A percentile compares a stretch with the other conserved stretches of the same genome.
Evolutionary conservation across 2,797 vertebrate species (phyloP).

Genomic region (Alfaro cultratus): DNA sequence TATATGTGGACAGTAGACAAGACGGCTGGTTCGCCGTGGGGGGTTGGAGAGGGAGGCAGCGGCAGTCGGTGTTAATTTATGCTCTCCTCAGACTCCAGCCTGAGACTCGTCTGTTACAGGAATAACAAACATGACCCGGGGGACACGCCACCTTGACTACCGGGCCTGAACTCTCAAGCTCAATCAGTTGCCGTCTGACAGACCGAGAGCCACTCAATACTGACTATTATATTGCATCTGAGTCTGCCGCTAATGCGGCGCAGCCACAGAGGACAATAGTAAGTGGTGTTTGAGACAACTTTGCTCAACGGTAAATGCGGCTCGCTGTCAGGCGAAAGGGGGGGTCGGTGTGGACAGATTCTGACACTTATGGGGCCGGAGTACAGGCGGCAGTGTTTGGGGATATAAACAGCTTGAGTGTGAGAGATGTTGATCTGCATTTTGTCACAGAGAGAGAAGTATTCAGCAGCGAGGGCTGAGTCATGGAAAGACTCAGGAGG

Average conservation of each 20-base stretch:
- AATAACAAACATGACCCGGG: slow-evolving; percentile 84
- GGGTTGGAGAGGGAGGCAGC: slow-evolving; percentile 33
- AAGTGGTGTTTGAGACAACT: slow-evolving; percentile 67
- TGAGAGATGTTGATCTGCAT: slow-evolving; percentile 74
- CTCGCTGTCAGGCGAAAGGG: slow-evolving; percentile 54
- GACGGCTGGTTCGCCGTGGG: slow-evolving; percentile 56
- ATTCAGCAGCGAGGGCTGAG: slow-evolving; percentile 72
- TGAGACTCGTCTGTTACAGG: slow-evolving; percentile 74
- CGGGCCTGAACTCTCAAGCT: slow-evolving; percentile 76
- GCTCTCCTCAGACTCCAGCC: slow-evolving; percentile 74
- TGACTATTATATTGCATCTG: slow-evolving; percentile 71
- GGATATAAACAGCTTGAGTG: slow-evolving; percentile 74
- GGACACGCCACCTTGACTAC: slow-evolving; percentile 79
- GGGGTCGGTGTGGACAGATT: slow-evolving; percentile 68
- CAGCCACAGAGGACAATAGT: slow-evolving; percentile 70
- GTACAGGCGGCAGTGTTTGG: slow-evolving; percentile 68
- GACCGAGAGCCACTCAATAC: slow-evolving; percentile 73
- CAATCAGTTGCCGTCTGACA: slow-evolving; percentile 69
- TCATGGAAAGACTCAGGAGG: slow-evolving; percentile 72
- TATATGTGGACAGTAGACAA: slow-evolving; percentile 73
- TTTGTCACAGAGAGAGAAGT: slow-evolving; percentile 71
- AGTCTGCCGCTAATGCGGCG: slow-evolving; percentile 43
- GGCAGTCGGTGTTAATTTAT: slow-evolving; percentile 81
- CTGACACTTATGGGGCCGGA: slow-evolving; percentile 70
- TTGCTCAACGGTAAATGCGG: slow-evolving; percentile 59